Base-by-base conservation (phyloP, 2,113 vertebrate species). In the Pyrgilauda ruficollis region DNA sequence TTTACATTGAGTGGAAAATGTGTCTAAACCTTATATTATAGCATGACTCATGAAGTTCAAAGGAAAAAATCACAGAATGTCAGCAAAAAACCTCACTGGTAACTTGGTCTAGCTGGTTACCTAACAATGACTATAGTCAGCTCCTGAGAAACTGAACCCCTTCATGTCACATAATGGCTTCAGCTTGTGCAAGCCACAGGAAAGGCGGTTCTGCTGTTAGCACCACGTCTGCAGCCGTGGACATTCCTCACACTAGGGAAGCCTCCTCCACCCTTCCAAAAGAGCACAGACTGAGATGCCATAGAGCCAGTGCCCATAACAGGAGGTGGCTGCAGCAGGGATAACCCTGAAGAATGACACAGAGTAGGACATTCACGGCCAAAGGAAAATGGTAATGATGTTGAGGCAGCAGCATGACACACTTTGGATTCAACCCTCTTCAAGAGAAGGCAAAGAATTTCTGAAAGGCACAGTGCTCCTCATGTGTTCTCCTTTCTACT, bases 401-500 rank as follows among this genome's bases (percentile, higher is more conserved):
- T 16, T 49, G 46, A 73, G 11, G 56, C 16, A 85, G 80, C 11
- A 49, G n/a, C 17, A 44, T 11, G 27, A 62, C 27, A 66, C 19
- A 4, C 37, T 81, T 56, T 9, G 15, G 46, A 52, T 64, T 56
- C 64, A 80, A 46, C 7, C 7, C 6, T 69, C 16, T 56, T 59
- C 4, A 66, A 33, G 23, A 49, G 15, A 64, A 7, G 68, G 22
- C 18, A 61, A 43, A 86, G 22, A 31, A 37, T 31, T 93, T 84
- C 52, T 53, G 15, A 67, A 21, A 68, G 23, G 35, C 24, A 49
- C 10, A 3, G 39, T 4, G 20, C 41, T 86, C 35, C 20, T 62
- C 26, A 9, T 0, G 0, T 21, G 13, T 27, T 69, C 37, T 58
- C 33, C 11, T 53, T 69, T 39, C 43, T 43, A 33, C 30, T 33